A percentile compares a stretch with the other conserved stretches of the same genome.
Evolutionary conservation across 2,888 invertebrate species (phyloP).

Genomic region (Odiellus spinosus): DNA sequence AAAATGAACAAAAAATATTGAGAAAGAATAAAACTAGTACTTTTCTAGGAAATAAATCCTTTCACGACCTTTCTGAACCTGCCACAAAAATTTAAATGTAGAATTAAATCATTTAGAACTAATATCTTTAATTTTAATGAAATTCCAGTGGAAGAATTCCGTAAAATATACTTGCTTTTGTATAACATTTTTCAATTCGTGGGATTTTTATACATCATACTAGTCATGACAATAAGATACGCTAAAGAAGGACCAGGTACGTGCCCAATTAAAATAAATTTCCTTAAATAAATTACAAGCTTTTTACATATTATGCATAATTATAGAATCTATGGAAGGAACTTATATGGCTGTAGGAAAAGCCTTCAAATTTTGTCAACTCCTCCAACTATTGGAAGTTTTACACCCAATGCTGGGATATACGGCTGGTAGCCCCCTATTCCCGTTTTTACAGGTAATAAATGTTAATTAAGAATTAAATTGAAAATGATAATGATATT

Average conservation of each 20-base stretch:
- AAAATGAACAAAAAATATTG: background rate
- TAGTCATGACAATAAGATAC: slow-evolving; percentile 56
- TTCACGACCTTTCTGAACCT: background rate
- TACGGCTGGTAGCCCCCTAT: slow-evolving; percentile 49
- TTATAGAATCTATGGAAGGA: slow-evolving; percentile 43
- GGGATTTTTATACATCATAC: slow-evolving; percentile 59
- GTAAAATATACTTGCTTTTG: slow-evolving; percentile 65
- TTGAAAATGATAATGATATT: slow-evolving; percentile 8
- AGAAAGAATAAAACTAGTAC: too few species aligned
- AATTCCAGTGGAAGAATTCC: slow-evolving; percentile 29
- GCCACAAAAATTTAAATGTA: background rate
- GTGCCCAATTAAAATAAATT: slow-evolving; percentile 13
- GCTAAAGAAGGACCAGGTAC: slow-evolving; percentile 50
- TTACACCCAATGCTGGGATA: slow-evolving; percentile 78
- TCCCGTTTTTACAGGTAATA: slow-evolving; percentile 7
- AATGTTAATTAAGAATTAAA: slow-evolving; percentile 4
- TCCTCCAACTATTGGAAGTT: slow-evolving; percentile 69
- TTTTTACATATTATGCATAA: background rate
- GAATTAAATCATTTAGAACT: background rate
- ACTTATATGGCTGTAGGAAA: slow-evolving; percentile 57
- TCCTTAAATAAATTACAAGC: background rate
- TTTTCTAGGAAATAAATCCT: background rate
- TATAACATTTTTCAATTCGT: slow-evolving; percentile 83
- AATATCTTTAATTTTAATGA: background rate
- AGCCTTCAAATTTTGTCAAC: slow-evolving; percentile 61